Conservation (phyloP, 1,140 invertebrate species). For the Drosophila ironensis region DNA sequence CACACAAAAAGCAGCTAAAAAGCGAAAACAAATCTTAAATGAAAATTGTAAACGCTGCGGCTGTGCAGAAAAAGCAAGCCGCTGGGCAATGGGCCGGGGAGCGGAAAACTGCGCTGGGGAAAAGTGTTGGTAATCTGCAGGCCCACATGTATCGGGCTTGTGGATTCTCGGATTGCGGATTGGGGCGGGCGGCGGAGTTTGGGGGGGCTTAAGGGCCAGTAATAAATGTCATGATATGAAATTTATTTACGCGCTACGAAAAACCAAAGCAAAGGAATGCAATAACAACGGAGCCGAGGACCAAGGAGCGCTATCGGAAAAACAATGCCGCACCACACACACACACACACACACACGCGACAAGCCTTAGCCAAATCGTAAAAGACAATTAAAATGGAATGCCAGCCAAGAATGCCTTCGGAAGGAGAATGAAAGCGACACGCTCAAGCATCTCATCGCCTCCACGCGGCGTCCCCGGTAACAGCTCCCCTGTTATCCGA, state of each 20-base stretch:
- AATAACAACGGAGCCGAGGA: conserved; percentile 43
- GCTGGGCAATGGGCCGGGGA: conserved; percentile 10
- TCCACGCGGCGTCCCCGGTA: too few relatives aligned
- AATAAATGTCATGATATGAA: conserved; percentile 79
- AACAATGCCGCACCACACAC: conserved; percentile 46
- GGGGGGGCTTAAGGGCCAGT: conserved; percentile 68
- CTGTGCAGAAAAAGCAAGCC: conserved; percentile 42
- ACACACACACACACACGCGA: conserved; percentile 29
- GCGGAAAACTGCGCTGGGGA: background rate
- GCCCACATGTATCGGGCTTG: conserved; percentile 46
- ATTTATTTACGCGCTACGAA: conserved; percentile 77
- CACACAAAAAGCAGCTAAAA: conserved; percentile 20
- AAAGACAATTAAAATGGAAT: conserved; percentile 55
- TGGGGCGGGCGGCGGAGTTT: conserved; percentile 9
- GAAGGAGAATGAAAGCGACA: conserved; percentile 24
- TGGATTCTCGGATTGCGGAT: conserved; percentile 34
- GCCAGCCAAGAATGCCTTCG: conserved; percentile 31
- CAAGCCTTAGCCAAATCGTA: conserved; percentile 40
- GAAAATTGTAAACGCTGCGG: conserved; percentile 71
- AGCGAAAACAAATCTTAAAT: conserved; percentile 74
- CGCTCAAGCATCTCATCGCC: too few relatives aligned
- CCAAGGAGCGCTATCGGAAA: conserved; percentile 31
- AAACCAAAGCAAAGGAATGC: conserved; percentile 76
- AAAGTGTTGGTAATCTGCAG: conserved; percentile 53
- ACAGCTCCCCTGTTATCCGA: too few relatives aligned